These are phyloP conservation scores for Phorcus lineatus DNA, from an alignment of 2,888 invertebrate genomes.

Conservation along the genomic window DNA sequence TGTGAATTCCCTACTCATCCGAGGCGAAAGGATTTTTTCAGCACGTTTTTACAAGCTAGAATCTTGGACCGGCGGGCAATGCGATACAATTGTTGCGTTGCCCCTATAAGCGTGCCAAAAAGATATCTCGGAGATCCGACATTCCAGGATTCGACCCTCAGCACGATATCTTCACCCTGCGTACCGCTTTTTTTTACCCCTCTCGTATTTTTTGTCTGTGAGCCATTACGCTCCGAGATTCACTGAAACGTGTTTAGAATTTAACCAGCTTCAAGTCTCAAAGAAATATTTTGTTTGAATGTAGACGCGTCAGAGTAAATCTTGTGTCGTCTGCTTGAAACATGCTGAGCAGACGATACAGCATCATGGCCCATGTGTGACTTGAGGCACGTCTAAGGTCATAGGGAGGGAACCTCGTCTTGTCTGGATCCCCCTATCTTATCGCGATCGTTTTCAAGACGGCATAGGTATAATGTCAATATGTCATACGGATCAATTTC, in stretches of 20 bases:
- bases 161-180: not conserved
- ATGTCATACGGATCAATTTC: slow-evolving; percentile 18
- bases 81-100: not conserved
- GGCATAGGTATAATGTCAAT: slow-evolving; percentile 18
- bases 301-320: not conserved
- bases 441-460: slow-evolving; percentile 15
- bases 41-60: not conserved
- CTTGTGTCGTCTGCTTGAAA: not conserved
- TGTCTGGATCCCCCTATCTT: not conserved
- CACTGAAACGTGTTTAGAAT: not conserved
- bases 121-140: not conserved
- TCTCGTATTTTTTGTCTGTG: not conserved
- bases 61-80: not conserved
- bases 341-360: not conserved
- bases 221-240: not conserved
- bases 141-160: not conserved
- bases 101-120: not conserved
- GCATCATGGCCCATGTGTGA: slow-evolving; percentile 7
- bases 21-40: not conserved
- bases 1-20: not conserved
- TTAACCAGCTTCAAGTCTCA: not conserved
- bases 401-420: not conserved
- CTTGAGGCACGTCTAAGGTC: slow-evolving; percentile 17
- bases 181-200: not conserved
- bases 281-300: not conserved